Evolutionary conservation across 2,888 invertebrate species (phyloP).

Genomic region (Xestia sexstrigata): DNA sequence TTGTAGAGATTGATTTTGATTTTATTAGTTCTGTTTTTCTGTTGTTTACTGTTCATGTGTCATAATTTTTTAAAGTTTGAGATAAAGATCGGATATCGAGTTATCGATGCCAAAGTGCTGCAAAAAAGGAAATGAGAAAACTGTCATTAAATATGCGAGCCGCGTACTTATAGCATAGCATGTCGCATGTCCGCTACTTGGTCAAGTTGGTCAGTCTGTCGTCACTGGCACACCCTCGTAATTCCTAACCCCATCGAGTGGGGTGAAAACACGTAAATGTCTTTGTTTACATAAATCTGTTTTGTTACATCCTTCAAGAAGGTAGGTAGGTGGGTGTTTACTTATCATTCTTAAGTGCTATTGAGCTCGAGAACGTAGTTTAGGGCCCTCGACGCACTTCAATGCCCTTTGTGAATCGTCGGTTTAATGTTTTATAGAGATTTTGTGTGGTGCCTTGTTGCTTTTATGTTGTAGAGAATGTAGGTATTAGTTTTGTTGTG

Average conservation of each 20-base stretch:
- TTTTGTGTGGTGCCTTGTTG: conserved; percentile 67
- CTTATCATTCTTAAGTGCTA: conserved; percentile 81
- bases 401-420: conserved; percentile 79
- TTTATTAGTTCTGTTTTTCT: background rate
- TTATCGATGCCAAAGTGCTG: conserved; percentile 29
- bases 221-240: conserved; percentile 58
- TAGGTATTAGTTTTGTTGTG: background rate
- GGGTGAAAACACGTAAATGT: conserved; percentile 68
- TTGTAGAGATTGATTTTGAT: conserved; percentile 26
- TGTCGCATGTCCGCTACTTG: conserved; percentile 36
- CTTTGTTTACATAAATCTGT: conserved; percentile 74
- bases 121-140: conserved; percentile 75
- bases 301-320: conserved; percentile 71
- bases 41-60: conserved; percentile 5
- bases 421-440: conserved; percentile 77
- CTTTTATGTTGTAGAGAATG: conserved; percentile 8
- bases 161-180: conserved; percentile 38
- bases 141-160: conserved; percentile 54
- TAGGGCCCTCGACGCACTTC: conserved; percentile 78
- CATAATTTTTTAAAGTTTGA: conserved; percentile 5
- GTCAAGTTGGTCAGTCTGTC: conserved; percentile 44
- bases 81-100: conserved; percentile 13
- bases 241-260: conserved; percentile 60
- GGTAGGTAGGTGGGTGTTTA: conserved; percentile 76
- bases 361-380: conserved; percentile 80